These are phyloP conservation scores for Metalampra italica DNA, from an alignment of 2,888 invertebrate species.

Conservation along the genomic window DNA sequence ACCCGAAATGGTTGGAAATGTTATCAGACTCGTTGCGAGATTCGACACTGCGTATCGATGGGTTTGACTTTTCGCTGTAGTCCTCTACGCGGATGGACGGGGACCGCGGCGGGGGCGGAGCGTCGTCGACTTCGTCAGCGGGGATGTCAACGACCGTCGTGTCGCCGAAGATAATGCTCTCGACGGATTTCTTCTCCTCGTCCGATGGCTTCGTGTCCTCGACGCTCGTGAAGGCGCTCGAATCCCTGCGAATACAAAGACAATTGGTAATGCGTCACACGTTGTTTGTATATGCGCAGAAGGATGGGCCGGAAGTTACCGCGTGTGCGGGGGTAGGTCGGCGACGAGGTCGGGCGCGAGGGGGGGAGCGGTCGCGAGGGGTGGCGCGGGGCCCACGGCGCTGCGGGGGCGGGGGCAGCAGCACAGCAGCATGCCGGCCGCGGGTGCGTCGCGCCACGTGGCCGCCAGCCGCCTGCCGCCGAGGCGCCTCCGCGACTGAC, in stretches of 20 bases:
- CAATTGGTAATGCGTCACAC: slow-evolving; percentile 9
- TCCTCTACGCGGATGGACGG: slow-evolving; percentile 61
- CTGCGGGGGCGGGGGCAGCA: slow-evolving; percentile 43
- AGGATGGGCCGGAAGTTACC: slow-evolving; percentile 40
- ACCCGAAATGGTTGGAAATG: slow-evolving; percentile 16
- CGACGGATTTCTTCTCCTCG: slow-evolving; percentile 25
- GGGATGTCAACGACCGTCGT: slow-evolving; percentile 23
- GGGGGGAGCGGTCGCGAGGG: slow-evolving; percentile 17
- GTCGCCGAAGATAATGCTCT: slow-evolving; percentile 25
- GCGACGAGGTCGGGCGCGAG: slow-evolving; percentile 64
- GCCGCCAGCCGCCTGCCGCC: slow-evolving; percentile 61
- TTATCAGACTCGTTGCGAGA: slow-evolving; percentile 20
- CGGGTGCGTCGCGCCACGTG: slow-evolving; percentile 59
- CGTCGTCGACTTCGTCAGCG: slow-evolving; percentile 23
- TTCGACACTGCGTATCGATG: slow-evolving; percentile 26
- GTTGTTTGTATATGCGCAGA: slow-evolving; percentile 18
- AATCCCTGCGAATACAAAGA: slow-evolving; percentile 55
- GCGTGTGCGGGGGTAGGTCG: slow-evolving; percentile 60
- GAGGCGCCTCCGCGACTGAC: slow-evolving; percentile 60
- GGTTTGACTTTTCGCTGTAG: slow-evolving; percentile 50
- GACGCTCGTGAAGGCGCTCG: slow-evolving; percentile 50
- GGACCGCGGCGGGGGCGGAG: slow-evolving; percentile 41
- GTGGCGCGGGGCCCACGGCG: slow-evolving; percentile 32
- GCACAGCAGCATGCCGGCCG: slow-evolving; percentile 53
- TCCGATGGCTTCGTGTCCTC: slow-evolving; percentile 35